Base-by-base conservation (phyloP, 2,113 vertebrate species). In the Gavialis gangeticus region DNA sequence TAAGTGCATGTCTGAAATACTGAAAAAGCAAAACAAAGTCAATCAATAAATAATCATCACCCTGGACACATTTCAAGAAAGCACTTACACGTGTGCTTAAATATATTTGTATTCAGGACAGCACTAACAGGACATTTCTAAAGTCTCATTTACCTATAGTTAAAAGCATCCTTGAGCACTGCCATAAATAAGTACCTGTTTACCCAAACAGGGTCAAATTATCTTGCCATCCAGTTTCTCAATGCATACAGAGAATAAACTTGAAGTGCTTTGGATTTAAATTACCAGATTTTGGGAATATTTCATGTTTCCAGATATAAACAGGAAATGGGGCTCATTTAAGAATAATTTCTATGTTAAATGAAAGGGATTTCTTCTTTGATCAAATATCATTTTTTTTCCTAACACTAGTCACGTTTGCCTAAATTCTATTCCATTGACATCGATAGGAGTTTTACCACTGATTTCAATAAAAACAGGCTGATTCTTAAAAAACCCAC, bases 211-310 rank as follows among this genome's bases (percentile, higher is more conserved):
- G 13, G 34, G 71, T 92, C 54, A 63, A 13, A 54, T 85, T 13
- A 67, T 64, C 27, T 78, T 2, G 54, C 79, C 87, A 85, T 10
- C 75, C 30, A 90, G 85, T 76, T 94, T 75, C 69, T 81, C 88
- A 80, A 75, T 12, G 66, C 4, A 81, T 12, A 75, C 11, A 10
- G 82, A 92, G 60, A 95, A 92, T 84, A 91, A 34, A 46, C 69
- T 79, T 84, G 84, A 91, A 92, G 88, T 80, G 12, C 75, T 87
- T 89, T 71, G 60, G 21, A 96, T 93, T 91, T 93, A 92, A 78
- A 77, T 75, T 57, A 87, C 82, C 67, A 86, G 6, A 89, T 78
- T 95, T 95, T 21, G 84, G 92, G 91, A 73, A 9, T 25, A 88
- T 93, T 89, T 91, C 30, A 55, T 89, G 37, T 95, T 75, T 93